Evolutionary conservation across 2,888 invertebrate genomes (phyloP).

Genomic region (Psylliodes chrysocephalus): DNA sequence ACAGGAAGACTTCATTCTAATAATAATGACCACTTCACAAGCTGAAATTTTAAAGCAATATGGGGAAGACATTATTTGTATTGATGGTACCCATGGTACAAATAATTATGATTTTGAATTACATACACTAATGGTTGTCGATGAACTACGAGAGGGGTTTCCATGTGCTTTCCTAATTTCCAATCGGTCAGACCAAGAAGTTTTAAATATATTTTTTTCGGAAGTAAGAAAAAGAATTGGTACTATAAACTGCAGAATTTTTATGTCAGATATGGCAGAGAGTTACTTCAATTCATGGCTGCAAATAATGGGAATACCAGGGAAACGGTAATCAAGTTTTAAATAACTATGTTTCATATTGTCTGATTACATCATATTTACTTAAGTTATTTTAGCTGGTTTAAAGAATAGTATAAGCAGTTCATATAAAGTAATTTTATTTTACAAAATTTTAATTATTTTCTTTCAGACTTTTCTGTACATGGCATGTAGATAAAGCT

Average conservation of each 20-base stretch:
- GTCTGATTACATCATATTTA: too few relatives aligned
- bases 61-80: constrained; percentile 47
- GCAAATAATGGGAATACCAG: constrained; percentile 12
- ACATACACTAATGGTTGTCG: constrained; percentile 42
- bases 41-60: constrained; percentile 45
- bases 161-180: constrained; percentile 46
- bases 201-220: constrained; percentile 38
- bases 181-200: constrained; percentile 40
- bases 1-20: constrained; percentile 48
- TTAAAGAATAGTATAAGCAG: too few relatives aligned
- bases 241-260: constrained; percentile 37
- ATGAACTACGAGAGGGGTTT: constrained; percentile 46
- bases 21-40: constrained; percentile 49
- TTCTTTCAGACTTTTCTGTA: constrained; percentile 36
- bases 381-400: too few relatives aligned
- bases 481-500: constrained; percentile 39
- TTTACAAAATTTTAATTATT: constrained; percentile 6
- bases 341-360: neutral
- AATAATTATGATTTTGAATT: constrained; percentile 45
- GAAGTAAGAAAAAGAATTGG: constrained; percentile 35
- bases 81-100: constrained; percentile 49
- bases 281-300: constrained; percentile 45
- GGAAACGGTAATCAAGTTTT: constrained; percentile 4
- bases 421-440: neutral
- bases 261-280: constrained; percentile 50